Percentiles rank a stretch among this genome's conserved stretches.
Conservation (phyloP, 2,113 vertebrate genomes). For the Indicator indicator region DNA sequence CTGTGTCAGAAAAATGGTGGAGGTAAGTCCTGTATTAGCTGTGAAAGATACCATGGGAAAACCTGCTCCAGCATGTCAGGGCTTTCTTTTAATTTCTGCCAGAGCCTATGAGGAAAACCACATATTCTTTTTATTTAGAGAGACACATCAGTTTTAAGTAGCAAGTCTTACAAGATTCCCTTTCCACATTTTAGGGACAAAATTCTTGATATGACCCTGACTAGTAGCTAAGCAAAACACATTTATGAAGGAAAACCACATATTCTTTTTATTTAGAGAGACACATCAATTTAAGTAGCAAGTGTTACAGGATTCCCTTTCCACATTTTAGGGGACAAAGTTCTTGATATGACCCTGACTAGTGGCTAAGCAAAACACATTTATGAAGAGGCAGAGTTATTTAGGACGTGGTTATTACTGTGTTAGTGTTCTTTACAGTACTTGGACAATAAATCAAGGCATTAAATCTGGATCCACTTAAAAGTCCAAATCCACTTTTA, state of each 20-base stretch:
- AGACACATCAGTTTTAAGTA: neutral
- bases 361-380: neutral
- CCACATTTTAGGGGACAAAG: neutral
- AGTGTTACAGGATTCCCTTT: neutral
- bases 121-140: neutral
- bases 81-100: neutral
- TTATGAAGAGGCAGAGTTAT: neutral
- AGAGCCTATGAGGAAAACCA: neutral
- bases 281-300: neutral
- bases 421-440: neutral
- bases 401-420: neutral
- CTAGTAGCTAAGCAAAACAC: neutral
- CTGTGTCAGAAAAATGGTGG: constrained; percentile 99
- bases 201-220: neutral
- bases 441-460: neutral
- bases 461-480: neutral
- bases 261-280: neutral
- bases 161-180: neutral
- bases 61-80: neutral
- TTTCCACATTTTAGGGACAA: neutral
- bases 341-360: neutral
- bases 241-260: neutral
- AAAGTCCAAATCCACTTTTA: neutral
- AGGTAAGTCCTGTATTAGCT: constrained; percentile 81
- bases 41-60: neutral